Percentiles rank a stretch among this genome's conserved stretches.
Conservation (phyloP, 2,888 invertebrate species). For the Eupithecia vulgata region DNA sequence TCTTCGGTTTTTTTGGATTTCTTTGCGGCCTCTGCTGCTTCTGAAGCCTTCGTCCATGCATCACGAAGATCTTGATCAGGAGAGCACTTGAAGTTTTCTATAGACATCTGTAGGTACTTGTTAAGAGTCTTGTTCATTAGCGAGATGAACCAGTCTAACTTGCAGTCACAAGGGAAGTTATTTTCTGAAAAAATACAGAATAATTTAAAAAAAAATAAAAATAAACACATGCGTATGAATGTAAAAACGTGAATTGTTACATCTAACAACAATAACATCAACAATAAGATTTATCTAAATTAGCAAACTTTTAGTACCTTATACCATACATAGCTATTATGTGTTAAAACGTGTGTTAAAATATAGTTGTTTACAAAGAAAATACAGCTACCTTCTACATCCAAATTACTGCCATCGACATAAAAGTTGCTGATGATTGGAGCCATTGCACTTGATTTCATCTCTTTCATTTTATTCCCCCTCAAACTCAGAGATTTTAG, state of each 20-base stretch:
- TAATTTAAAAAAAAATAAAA: background rate
- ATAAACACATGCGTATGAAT: background rate
- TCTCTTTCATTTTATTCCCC: slow-evolving; percentile 64
- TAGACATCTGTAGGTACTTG: slow-evolving; percentile 57
- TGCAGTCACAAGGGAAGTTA: slow-evolving; percentile 71
- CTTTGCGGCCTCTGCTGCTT: slow-evolving; percentile 60
- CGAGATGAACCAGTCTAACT: slow-evolving; percentile 69
- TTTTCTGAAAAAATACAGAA: slow-evolving; percentile 66
- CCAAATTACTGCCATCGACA: slow-evolving; percentile 58
- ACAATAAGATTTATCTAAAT: background rate
- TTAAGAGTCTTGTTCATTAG: slow-evolving; percentile 71
- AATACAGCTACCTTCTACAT: slow-evolving; percentile 63
- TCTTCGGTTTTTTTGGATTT: slow-evolving; percentile 23
- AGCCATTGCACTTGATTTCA: slow-evolving; percentile 64
- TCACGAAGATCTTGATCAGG: slow-evolving; percentile 64
- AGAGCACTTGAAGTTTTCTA: slow-evolving; percentile 73
- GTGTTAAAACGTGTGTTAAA: no score
- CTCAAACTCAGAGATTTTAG: slow-evolving; percentile 65
- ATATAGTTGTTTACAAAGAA: no score
- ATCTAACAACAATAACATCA: no score
- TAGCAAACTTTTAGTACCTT: no score
- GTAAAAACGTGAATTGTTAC: background rate
- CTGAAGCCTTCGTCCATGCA: slow-evolving; percentile 61
- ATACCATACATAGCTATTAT: no score
- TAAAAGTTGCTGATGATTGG: slow-evolving; percentile 71